Base-by-base conservation (phyloP, 2,888 invertebrate genomes). In the Doris montereyensis region DNA sequence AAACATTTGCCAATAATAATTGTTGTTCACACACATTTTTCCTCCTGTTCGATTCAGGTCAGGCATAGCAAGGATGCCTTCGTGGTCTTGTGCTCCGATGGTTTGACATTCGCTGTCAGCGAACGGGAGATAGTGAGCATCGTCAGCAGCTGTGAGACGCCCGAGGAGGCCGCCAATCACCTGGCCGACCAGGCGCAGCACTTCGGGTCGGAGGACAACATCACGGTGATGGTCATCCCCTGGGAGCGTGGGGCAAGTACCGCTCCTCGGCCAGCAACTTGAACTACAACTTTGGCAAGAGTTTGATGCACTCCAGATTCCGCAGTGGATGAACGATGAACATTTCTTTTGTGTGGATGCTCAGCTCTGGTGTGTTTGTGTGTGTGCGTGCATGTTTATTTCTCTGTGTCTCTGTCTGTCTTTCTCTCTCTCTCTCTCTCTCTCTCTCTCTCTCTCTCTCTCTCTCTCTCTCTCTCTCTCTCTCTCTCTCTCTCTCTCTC, bases 181-280 rank as follows among this genome's bases (percentile, higher is more conserved):
- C 84, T 93, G 1, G 90, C 92, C 1, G 93, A 92, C 83, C 91
- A 93, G 86, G 93, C 93, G 0, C 87, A 93, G 79, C 92, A 92
- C 78, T 93, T 92, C 86, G 92, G 92, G 3, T 92, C 93, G 1
- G 92, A 93, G 80, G 93, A 93, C 87, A 93, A 93, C 86, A 88
- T 91, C 52, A 92, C 93, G 1, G 91, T 91, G 30, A 83, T 93
- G 17, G 89, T 93, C 17, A 87, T 93, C 4, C 93, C 2, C 91
- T 93, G 80, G 93, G 93, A 5, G 91, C 92, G 0, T 93, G 93
- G 93, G 92, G 92, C 32, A 92, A 92, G 83, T 91, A 87, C 82
- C 85, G 85, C n/a, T 83, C 81, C 17, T 82, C 86, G 1, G 82
- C 85, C 1, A 79, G 84, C 13, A 83, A 85, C 17, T 85, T 88